These are phyloP conservation scores for Peromyscus attwateri DNA, from an alignment of 2,797 vertebrate species.

Conservation along the genomic window DNA sequence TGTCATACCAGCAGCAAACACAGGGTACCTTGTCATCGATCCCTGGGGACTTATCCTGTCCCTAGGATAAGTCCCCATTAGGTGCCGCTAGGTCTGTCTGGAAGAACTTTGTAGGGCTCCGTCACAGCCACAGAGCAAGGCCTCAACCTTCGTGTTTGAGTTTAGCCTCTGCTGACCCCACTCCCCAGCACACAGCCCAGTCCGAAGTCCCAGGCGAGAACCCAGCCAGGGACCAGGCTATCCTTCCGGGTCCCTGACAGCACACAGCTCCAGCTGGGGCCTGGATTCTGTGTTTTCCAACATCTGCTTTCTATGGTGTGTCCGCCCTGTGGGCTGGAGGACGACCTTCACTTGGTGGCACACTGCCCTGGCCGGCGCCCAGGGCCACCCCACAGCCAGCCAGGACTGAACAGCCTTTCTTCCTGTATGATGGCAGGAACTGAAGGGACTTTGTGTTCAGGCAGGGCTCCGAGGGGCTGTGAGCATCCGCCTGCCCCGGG, in stretches of 20 bases:
- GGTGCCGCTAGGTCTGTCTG: not conserved
- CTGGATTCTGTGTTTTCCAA: not conserved
- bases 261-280: rapidly evolving
- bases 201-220: not conserved
- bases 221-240: rapidly evolving
- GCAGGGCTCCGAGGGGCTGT: not conserved
- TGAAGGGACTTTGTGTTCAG: slow-evolving; percentile 63
- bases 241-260: not conserved
- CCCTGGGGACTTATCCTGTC: rapidly evolving
- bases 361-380: not conserved
- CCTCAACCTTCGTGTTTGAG: rapidly evolving
- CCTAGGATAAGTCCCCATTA: too few species aligned
- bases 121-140: rapidly evolving
- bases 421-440: not conserved
- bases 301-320: not conserved
- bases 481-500: not conserved
- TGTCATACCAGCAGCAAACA: not conserved
- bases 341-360: not conserved
- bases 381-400: slow-evolving; percentile 57
- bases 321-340: slow-evolving; percentile 34
- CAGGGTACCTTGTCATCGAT: rapidly evolving
- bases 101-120: not conserved
- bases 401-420: slow-evolving; percentile 64
- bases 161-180: not conserved
- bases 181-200: not conserved